Base-by-base conservation (phyloP, 2,888 invertebrate species). In the Drosophila eohydei region DNA sequence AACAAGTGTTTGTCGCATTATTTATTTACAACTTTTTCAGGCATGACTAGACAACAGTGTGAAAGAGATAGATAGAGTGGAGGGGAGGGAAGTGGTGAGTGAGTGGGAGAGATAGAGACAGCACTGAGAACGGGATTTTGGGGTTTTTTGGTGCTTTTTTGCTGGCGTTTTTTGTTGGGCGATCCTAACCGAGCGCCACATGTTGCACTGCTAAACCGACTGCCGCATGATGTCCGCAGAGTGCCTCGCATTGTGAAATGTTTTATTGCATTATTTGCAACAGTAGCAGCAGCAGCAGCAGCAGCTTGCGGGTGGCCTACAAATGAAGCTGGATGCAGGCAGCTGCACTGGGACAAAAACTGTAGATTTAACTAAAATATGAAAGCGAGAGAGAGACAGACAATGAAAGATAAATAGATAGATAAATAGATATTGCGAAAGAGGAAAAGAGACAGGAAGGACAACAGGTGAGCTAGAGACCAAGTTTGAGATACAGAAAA, bases 221-320 rank as follows among this genome's bases (percentile, higher is more conserved):
- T 83, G 87, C 70, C 54, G 54, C 54, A 54, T 54, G 87, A 81
- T 78, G 61, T 54, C 52, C 54, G 71, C 56, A 59, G 34, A 62
- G 52, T 52, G 52, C n/a, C 52, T 38, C n/a, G 78, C 76, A 69
- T 62, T 74, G 81, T 64, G 81, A 80, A 80, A 82, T 83, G 84
- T 83, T 82, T 86, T 78, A 82, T 87, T 81, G 81, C 76, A 70
- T 64, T 74, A 59, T 68, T 78, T 65, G 82, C 62, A 62, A 28
- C 64, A 71, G 26, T 52, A 51, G n/a, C 40, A 60, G 11, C 32
- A 56, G 14, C 51, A 40, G n/a, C 62, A 68, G 26, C 56, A 59
- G 38, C 38, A 64, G 61, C 48, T 70, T 61, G 79, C 41, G 78
- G 73, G 71, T 57, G 69, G 41, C 48, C 36, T 34, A 34, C 12